phyloP scores from a whole-genome alignment of 2,797 vertebrate genomes.

The Myotis findleyi region DNA sequence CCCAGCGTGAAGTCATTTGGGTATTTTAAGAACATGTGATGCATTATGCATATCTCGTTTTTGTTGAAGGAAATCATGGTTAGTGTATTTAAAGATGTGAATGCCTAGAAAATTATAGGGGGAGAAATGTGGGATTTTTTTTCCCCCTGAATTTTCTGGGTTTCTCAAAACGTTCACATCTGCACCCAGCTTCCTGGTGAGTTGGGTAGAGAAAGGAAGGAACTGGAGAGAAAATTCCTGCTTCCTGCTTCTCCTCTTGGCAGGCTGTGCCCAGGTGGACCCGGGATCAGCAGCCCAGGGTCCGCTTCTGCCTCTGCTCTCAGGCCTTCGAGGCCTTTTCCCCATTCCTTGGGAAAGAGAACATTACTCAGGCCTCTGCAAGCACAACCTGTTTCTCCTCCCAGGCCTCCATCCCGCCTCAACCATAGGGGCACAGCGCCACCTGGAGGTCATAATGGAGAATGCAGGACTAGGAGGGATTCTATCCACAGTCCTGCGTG shows the following conservation, averaged over 20 bases:
- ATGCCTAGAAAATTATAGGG: constrained; percentile 66
- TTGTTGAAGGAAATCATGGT: constrained; percentile 69
- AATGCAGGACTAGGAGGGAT: neutral
- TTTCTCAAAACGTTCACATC: constrained; percentile 64
- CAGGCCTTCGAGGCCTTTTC: neutral
- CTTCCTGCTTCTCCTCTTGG: neutral
- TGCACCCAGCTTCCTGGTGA: neutral
- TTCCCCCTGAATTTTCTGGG: neutral
- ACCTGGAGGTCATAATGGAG: neutral
- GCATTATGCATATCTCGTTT: constrained; percentile 56
- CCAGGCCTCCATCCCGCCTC: neutral
- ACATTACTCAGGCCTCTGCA: neutral
- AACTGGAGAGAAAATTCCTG: neutral
- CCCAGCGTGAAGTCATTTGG: constrained; percentile 60
- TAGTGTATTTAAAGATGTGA: constrained; percentile 69
- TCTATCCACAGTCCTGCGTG: too few species aligned
- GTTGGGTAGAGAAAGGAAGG: neutral
- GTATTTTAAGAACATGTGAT: constrained; percentile 73
- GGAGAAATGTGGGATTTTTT: neutral
- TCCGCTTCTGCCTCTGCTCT: neutral
- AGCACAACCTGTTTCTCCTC: neutral
- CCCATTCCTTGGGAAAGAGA: neutral
- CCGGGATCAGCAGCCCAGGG: neutral
- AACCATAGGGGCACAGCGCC: constrained; percentile 54
- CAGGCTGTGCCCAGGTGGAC: neutral